These are phyloP conservation scores for Batillaria attramentaria DNA, from an alignment of 1,140 invertebrate species.

Conservation along the genomic window DNA sequence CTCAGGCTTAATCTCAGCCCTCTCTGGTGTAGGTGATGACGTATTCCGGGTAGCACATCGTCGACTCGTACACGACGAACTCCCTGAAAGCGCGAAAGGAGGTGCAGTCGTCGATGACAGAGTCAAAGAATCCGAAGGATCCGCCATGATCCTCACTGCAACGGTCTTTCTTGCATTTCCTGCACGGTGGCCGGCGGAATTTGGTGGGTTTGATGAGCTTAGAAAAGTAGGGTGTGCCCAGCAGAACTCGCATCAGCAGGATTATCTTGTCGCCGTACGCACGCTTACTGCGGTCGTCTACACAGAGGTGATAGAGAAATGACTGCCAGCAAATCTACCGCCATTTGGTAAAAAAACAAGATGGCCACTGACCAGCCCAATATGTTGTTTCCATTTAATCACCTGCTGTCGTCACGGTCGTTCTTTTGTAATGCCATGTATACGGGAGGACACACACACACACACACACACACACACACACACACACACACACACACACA, in stretches of 20 bases:
- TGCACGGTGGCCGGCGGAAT: conserved; percentile 45
- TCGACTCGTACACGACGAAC: conserved; percentile 58
- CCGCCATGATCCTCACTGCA: conserved; percentile 5
- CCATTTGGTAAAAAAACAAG: no score
- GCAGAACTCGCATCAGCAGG: conserved; percentile 44
- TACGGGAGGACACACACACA: no score
- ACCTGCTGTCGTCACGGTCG: no score
- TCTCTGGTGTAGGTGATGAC: conserved; percentile 56
- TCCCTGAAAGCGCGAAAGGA: conserved; percentile 51
- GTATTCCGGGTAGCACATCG: conserved; percentile 58
- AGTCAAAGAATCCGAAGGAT: conserved; percentile 35
- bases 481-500: no score
- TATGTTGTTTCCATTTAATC: no score
- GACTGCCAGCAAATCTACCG: no score
- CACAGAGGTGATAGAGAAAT: no score
- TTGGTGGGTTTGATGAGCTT: conserved; percentile 20
- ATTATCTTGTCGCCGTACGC: conserved; percentile 37
- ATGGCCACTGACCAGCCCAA: no score
- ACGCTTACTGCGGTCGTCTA: no score
- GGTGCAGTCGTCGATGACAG: conserved; percentile 52
- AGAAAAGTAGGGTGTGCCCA: conserved; percentile 44
- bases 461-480: no score
- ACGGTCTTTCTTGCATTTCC: conserved; percentile 7
- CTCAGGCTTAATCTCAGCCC: no score
- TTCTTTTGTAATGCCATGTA: no score